A percentile compares a stretch with the other conserved stretches of the same genome.
Conservation (phyloP, 2,888 invertebrate species). For the Latheticus oryzae region DNA sequence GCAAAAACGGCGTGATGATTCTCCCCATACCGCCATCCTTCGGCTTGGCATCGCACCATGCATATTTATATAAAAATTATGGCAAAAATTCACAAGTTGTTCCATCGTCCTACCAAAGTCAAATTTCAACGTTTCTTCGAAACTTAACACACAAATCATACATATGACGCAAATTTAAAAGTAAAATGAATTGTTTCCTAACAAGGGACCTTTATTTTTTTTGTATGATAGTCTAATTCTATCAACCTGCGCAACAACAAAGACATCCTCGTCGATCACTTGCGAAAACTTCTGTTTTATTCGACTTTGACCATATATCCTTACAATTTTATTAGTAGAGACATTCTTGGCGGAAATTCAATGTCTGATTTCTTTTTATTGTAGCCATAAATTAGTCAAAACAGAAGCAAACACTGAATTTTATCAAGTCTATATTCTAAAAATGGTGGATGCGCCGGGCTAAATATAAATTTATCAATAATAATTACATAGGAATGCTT, state of each 20-base stretch:
- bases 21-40: conserved; percentile 40
- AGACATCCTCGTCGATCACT: conserved; percentile 20
- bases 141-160: conserved; percentile 30
- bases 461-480: no score
- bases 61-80: conserved; percentile 58
- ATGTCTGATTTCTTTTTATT: conserved; percentile 40
- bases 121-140: conserved; percentile 17
- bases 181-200: conserved; percentile 37
- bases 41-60: conserved; percentile 52
- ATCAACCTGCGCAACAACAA: conserved; percentile 27
- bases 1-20: conserved; percentile 40
- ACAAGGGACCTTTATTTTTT: conserved; percentile 33
- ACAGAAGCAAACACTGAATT: no score
- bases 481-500: no score
- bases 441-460: no score
- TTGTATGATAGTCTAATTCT: conserved; percentile 27
- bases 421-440: no score
- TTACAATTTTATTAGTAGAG: conserved; percentile 32
- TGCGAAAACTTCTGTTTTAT: conserved; percentile 14
- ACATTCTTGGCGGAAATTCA: conserved; percentile 24
- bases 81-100: conserved; percentile 37
- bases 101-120: conserved; percentile 5
- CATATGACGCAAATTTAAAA: conserved; percentile 31
- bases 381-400: no score
- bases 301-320: conserved; percentile 26